Conservation (phyloP, 2,888 invertebrate genomes). For the Nebria salina region DNA sequence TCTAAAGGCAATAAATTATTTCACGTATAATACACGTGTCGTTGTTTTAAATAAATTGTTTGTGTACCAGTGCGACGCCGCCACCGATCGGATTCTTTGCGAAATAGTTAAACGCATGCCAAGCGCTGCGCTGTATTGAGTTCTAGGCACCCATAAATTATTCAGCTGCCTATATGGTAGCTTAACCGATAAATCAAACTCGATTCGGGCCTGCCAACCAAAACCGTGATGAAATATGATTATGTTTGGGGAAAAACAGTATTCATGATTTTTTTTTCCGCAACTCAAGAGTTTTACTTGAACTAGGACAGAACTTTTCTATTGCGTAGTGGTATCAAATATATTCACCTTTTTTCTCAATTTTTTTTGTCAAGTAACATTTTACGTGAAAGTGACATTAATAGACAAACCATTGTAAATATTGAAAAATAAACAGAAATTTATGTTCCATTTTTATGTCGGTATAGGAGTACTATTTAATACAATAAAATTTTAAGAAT, state of each 20-base stretch:
- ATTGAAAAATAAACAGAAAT: too few species aligned
- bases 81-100: neutral
- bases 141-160: constrained; percentile 36
- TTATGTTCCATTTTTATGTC: too few species aligned
- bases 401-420: too few species aligned
- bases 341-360: neutral
- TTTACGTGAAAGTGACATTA: too few species aligned
- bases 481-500: too few species aligned
- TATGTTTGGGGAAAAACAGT: constrained; percentile 38
- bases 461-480: too few species aligned
- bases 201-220: constrained; percentile 26
- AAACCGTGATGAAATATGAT: constrained; percentile 39
- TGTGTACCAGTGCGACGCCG: neutral
- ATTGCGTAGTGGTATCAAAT: neutral
- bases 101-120: neutral
- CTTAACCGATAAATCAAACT: constrained; percentile 30
- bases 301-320: neutral
- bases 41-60: constrained; percentile 1
- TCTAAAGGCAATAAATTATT: neutral
- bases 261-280: constrained; percentile 29
- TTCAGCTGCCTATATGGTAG: constrained; percentile 34
- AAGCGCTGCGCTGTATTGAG: neutral
- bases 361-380: neutral
- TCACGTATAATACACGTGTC: neutral
- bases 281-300: neutral